Evolutionary conservation across 2,888 invertebrate species (phyloP).

Genomic region (Catonia carolina): DNA sequence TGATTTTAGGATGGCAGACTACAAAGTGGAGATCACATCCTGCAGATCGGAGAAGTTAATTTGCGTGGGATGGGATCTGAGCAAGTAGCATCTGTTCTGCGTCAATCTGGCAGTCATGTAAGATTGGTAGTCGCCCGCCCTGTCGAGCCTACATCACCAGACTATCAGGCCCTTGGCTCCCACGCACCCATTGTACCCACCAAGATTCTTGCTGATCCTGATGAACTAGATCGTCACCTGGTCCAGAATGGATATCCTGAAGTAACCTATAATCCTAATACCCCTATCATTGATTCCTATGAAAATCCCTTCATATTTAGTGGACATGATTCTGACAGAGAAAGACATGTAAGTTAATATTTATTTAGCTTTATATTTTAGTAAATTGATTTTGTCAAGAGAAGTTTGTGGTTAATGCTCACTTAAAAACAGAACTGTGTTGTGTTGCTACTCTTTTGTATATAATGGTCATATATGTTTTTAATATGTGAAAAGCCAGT

Average conservation of each 20-base stretch:
- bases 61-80: conserved; percentile 95
- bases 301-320: conserved; percentile 47
- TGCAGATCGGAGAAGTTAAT: conserved; percentile 92
- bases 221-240: conserved; percentile 77
- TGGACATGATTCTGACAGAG: conserved; percentile 45
- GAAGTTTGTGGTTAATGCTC: neutral
- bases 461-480: neutral
- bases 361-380: neutral
- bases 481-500: neutral
- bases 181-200: conserved; percentile 89
- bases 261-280: conserved; percentile 51
- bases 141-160: conserved; percentile 71
- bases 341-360: conserved; percentile 46
- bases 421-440: neutral
- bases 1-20: conserved; percentile 83
- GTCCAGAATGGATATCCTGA: conserved; percentile 69
- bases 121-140: conserved; percentile 90
- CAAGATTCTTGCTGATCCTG: conserved; percentile 78
- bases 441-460: neutral
- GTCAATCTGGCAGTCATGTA: conserved; percentile 93
- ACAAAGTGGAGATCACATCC: conserved; percentile 95
- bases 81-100: conserved; percentile 89
- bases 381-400: neutral
- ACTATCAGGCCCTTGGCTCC: conserved; percentile 49
- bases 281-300: conserved; percentile 38